Evolutionary conservation across 2,888 invertebrate species (phyloP).

Genomic region (Pomacea canaliculata): DNA sequence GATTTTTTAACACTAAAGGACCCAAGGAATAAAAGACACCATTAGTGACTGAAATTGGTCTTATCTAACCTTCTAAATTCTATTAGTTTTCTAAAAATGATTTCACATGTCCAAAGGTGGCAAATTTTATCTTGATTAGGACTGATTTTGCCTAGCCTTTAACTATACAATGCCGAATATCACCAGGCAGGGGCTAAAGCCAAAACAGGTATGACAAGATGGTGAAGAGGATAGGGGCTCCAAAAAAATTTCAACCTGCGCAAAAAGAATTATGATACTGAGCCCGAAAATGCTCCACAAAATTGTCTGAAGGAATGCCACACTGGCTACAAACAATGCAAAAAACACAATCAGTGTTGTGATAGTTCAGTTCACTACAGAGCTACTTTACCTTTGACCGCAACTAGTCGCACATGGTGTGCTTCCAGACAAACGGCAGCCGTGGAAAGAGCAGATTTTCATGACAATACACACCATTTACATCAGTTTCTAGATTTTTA

Average conservation of each 20-base stretch:
- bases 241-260: background rate
- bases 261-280: conserved; percentile 1
- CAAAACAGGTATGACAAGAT: conserved; percentile 3
- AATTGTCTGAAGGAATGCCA: conserved; percentile 13
- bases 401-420: conserved; percentile 35
- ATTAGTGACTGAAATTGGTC: too few species aligned
- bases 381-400: conserved; percentile 39
- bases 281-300: conserved; percentile 16
- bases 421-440: conserved; percentile 18
- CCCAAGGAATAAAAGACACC: too few species aligned
- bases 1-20: too few species aligned
- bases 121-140: too few species aligned
- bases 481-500: background rate
- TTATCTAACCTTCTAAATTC: too few species aligned
- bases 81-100: too few species aligned
- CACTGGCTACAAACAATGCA: conserved; percentile 22
- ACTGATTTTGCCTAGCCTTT: too few species aligned
- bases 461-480: conserved; percentile 2
- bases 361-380: background rate
- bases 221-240: background rate
- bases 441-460: conserved; percentile 13
- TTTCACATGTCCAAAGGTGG: too few species aligned
- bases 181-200: conserved; percentile 14
- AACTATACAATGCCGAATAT: background rate
- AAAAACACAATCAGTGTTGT: conserved; percentile 14